Evolutionary conservation across 2,888 invertebrate species (phyloP), one percentile per base, ranked within the genome.

Genomic region (Netelia inedita): DNA sequence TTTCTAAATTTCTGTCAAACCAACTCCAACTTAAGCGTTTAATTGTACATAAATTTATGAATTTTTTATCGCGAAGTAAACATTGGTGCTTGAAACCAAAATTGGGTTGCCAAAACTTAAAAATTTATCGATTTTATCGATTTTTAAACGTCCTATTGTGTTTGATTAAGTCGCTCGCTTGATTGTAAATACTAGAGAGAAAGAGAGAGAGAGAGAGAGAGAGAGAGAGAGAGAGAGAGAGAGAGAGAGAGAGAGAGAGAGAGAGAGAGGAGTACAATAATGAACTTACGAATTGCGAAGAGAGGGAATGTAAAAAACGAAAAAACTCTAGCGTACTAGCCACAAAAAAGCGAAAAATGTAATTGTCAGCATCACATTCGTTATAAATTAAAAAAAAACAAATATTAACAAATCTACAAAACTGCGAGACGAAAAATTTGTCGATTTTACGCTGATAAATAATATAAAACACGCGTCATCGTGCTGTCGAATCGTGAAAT

Each of bases 181-280:
- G 55, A 82, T 76, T 72, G 75, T 72, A 72, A 28, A 72, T 76
- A 82, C 53, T 46, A 14, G 10, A 46, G 14, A 46, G 46, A 46
- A 11, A 23, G 23, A 2, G 23, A 23, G 2, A 23, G 23, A 23
- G 2, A 23, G 23, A 23, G 23, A 23, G 23, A 23, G 23, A 23
- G 23, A 23, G 23, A 23, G 23, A 23, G 23, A 23, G 23, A 23
- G 23, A 23, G 23, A 23, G 23, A 23, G 23, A 23, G 23, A 23
- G 23, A 35, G 16, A 41, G 66, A 66, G 6, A 0, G 46, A 66
- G 14, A 50, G 68, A 23, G 65, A 65, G 43, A 65, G 43, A 11
- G 3, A n/a, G 16, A 19, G 16, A n/a, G 19, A 65, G 59, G 16
- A 71, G 59, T 63, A 76, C 71, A 72, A 76, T 66, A 76, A 76